phyloP scores from a whole-genome alignment of 2,113 vertebrate species.

The Camelus bactrianus region DNA sequence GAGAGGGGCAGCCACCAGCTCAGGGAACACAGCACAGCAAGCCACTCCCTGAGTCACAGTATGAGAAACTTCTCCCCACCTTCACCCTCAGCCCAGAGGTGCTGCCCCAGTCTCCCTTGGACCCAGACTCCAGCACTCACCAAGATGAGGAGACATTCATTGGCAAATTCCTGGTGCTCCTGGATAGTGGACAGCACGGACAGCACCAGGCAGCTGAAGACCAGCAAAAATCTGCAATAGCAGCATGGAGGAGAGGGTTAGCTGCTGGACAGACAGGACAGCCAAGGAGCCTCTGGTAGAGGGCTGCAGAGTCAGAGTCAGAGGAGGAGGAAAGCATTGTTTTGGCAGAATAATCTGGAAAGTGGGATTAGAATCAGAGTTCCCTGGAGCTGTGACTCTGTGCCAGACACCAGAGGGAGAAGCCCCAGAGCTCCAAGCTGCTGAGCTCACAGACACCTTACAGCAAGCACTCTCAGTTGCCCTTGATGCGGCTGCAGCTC shows the following conservation, averaged over 20 bases:
- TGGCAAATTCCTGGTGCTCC: slow-evolving; percentile 95
- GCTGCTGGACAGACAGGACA: background rate
- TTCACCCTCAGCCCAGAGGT: background rate
- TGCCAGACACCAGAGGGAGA: background rate
- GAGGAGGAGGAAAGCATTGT: background rate
- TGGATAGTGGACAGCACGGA: slow-evolving; percentile 99
- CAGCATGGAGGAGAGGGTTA: slow-evolving; percentile 52
- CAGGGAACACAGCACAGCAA: background rate
- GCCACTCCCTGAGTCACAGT: slow-evolving; percentile 44
- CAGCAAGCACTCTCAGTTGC: background rate
- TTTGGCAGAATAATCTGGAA: slow-evolving; percentile 10
- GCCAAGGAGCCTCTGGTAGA: background rate
- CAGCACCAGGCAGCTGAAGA: slow-evolving; percentile 99
- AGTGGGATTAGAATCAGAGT: background rate
- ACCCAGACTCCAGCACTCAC: slow-evolving; percentile 85
- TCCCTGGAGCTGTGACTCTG: background rate
- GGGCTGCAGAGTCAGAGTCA: background rate
- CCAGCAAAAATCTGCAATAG: slow-evolving; percentile 95
- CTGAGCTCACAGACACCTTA: background rate
- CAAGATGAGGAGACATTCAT: slow-evolving; percentile 97
- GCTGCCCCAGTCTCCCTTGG: background rate
- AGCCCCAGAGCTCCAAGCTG: background rate
- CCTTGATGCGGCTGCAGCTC: background rate
- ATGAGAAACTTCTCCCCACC: background rate
- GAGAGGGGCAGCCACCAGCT: background rate